A percentile compares a stretch with the other conserved stretches of the same genome.
phyloP scores from a whole-genome alignment of 2,113 vertebrate species.

The Phycodurus eques region DNA sequence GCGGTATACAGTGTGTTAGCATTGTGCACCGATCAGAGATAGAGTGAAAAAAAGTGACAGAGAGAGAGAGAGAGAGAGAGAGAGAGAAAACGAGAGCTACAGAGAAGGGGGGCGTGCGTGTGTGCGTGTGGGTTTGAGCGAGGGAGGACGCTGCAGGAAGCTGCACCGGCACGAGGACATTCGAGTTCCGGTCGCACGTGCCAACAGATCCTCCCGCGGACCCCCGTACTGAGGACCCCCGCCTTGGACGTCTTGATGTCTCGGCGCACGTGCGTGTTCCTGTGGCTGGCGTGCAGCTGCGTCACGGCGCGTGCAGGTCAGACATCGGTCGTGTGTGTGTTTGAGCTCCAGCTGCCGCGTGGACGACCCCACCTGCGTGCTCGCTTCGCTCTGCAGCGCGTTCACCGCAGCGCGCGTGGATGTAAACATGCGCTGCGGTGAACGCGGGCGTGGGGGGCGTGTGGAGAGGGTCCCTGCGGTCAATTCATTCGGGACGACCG shows the following conservation, averaged over 20 bases:
- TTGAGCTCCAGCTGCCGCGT: neutral
- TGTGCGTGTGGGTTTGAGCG: neutral
- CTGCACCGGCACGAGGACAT: neutral
- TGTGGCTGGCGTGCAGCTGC: slow-evolving; percentile 1
- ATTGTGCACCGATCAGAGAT: neutral
- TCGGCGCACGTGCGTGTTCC: neutral
- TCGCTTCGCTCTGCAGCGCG: neutral
- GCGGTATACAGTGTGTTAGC: no score
- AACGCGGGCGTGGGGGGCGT: neutral
- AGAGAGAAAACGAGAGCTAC: neutral
- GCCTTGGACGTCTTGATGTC: neutral
- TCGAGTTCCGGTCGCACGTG: neutral
- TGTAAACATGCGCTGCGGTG: neutral
- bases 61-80: neutral
- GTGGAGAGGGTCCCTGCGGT: neutral
- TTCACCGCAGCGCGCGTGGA: no score
- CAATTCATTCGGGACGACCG: no score
- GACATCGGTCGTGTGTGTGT: neutral
- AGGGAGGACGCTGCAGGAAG: neutral
- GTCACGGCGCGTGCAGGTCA: neutral
- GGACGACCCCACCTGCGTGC: neutral
- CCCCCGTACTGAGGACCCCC: neutral
- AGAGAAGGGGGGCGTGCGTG: neutral
- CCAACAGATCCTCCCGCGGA: neutral
- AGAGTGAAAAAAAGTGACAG: neutral